Evolutionary conservation across 2,113 vertebrate species (phyloP).

Genomic region (Callipepla squamata): DNA sequence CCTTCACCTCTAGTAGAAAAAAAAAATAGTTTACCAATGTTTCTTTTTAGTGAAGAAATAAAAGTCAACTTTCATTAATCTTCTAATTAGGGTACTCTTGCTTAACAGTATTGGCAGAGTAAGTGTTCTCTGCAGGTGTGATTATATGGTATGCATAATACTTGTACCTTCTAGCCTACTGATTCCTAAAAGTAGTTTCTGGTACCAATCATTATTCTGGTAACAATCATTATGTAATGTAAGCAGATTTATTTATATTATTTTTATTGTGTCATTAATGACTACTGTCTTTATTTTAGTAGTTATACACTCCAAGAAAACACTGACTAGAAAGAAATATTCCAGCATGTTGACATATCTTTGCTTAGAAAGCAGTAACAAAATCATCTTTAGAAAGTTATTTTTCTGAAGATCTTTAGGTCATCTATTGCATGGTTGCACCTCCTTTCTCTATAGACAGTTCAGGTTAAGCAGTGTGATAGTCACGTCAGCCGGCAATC

Average conservation of each 20-base stretch:
- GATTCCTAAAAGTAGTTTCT: not conserved
- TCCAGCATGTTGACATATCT: not conserved
- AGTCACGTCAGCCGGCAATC: not conserved
- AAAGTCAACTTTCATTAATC: not conserved
- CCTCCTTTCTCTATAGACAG: not conserved
- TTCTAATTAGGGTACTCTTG: not conserved
- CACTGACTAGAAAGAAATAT: not conserved
- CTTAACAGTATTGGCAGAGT: not conserved
- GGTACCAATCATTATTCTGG: not conserved
- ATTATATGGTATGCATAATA: not conserved
- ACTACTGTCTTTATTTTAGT: not conserved
- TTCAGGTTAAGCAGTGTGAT: not conserved
- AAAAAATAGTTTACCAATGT: not conserved
- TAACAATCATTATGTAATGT: not conserved
- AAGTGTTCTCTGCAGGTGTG: not conserved
- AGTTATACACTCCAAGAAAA: not conserved
- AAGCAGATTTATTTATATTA: no score
- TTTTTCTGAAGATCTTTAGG: constrained; percentile 1
- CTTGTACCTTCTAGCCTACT: not conserved
- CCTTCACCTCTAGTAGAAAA: not conserved
- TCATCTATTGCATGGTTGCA: not conserved
- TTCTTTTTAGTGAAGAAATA: not conserved
- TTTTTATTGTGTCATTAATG: no score
- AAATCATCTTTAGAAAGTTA: not conserved
- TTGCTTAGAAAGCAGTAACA: not conserved